These are phyloP conservation scores for Lasiurus cinereus DNA, from an alignment of 2,113 vertebrate species.

Conservation along the genomic window DNA sequence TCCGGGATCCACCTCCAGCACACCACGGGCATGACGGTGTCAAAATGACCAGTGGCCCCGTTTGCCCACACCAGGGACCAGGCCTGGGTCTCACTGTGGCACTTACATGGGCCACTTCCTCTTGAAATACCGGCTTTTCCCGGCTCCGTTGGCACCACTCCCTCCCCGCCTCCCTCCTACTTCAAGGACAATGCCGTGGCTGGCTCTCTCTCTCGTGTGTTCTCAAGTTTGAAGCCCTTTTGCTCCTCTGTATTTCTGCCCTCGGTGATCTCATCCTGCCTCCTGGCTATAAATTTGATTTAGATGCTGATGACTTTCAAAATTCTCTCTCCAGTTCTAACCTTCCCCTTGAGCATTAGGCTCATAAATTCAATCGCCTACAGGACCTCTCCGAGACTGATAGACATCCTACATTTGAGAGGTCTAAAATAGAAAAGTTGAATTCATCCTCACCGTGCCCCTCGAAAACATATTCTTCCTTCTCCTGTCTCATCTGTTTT, in stretches of 20 bases:
- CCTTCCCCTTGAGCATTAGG: not conserved
- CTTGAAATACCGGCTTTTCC: not conserved
- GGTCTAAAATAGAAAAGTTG: not conserved
- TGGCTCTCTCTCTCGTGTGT: not conserved
- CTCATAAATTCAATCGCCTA: not conserved
- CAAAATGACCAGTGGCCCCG: not conserved
- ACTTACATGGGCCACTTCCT: not conserved
- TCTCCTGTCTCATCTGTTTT: not conserved
- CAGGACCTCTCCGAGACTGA: not conserved
- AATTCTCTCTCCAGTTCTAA: not conserved
- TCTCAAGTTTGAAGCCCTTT: not conserved
- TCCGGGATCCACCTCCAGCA: not conserved
- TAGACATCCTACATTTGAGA: not conserved
- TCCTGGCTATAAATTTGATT: not conserved
- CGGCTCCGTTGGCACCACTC: no score
- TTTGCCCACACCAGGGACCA: not conserved
- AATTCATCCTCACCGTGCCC: not conserved
- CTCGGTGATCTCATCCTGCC: not conserved
- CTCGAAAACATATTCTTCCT: not conserved
- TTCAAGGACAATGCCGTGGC: not conserved
- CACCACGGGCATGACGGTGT: not conserved
- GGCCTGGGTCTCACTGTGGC: not conserved
- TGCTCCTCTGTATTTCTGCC: not conserved
- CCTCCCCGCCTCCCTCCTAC: not conserved
- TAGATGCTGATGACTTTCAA: not conserved